A percentile compares a stretch with the other conserved stretches of the same genome.
phyloP scores from a whole-genome alignment of 2,888 invertebrate genomes.

The Azorinus chamasolen region DNA sequence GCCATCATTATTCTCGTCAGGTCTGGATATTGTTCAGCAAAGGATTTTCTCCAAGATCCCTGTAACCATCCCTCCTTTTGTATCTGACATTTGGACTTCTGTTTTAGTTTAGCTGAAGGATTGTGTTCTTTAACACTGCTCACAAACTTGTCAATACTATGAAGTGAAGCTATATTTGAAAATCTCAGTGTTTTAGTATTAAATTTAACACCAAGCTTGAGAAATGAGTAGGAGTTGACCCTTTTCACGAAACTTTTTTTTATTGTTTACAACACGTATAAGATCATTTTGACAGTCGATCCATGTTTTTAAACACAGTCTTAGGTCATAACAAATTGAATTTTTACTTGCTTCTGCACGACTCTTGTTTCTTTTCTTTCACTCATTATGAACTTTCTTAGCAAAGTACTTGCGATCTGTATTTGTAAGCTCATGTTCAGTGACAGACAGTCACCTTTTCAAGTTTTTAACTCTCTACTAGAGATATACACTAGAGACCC shows the following conservation, averaged over 20 bases:
- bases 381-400: background rate
- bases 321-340: conserved; percentile 2
- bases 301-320: background rate
- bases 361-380: background rate
- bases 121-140: conserved; percentile 15
- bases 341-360: background rate
- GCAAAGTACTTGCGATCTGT: background rate
- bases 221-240: no score
- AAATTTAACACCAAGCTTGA: no score
- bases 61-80: conserved; percentile 4
- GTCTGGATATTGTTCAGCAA: conserved; percentile 20
- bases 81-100: conserved; percentile 7
- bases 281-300: background rate
- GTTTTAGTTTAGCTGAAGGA: conserved; percentile 6
- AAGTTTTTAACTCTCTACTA: background rate
- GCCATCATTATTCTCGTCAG: conserved; percentile 10
- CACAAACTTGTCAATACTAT: conserved; percentile 14
- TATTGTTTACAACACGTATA: conserved; percentile 3
- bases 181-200: background rate
- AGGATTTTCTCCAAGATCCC: conserved; percentile 23
- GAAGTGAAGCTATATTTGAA: conserved; percentile 9
- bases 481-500: no score
- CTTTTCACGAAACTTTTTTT: no score
- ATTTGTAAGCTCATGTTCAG: background rate
- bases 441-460: background rate